These are phyloP conservation scores for Bombus vancouverensis DNA, from an alignment of 1,140 invertebrate species.

Conservation along the genomic window DNA sequence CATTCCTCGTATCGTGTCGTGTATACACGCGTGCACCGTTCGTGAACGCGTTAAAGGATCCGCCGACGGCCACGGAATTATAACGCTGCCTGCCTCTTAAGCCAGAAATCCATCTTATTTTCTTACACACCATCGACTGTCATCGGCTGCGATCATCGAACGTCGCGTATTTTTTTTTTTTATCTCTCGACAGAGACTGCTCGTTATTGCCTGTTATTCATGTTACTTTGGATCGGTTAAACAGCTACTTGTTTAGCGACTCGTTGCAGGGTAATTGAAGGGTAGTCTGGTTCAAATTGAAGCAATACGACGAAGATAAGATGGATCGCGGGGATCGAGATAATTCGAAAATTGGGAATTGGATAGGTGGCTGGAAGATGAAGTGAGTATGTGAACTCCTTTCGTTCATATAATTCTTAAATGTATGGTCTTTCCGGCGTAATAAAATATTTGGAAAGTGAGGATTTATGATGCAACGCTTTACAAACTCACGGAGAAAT, in stretches of 20 bases:
- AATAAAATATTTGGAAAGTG: background rate
- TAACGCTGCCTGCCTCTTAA: constrained; percentile 46
- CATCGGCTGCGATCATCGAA: background rate
- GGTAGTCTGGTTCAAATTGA: background rate
- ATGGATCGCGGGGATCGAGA: too few relatives aligned
- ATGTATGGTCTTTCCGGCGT: background rate
- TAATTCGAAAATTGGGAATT: background rate
- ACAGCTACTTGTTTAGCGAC: background rate
- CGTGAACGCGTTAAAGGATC: constrained; percentile 52
- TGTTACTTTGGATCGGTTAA: background rate
- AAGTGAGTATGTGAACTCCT: background rate
- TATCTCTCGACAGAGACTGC: background rate
- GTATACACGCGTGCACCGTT: constrained; percentile 39
- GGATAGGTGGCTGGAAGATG: background rate
- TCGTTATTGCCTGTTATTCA: background rate
- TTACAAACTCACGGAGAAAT: background rate
- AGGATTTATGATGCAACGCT: too few relatives aligned
- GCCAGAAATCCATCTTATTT: constrained; percentile 53
- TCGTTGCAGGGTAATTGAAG: background rate
- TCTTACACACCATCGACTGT: background rate
- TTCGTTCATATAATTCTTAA: background rate
- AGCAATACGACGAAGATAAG: too few relatives aligned
- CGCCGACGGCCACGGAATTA: constrained; percentile 57
- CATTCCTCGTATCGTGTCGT: background rate
- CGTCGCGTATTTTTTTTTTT: background rate